A percentile compares a stretch with the other conserved stretches of the same genome.
Evolutionary conservation across 2,888 invertebrate genomes (phyloP).

Genomic region (Drosophila eohydei): DNA sequence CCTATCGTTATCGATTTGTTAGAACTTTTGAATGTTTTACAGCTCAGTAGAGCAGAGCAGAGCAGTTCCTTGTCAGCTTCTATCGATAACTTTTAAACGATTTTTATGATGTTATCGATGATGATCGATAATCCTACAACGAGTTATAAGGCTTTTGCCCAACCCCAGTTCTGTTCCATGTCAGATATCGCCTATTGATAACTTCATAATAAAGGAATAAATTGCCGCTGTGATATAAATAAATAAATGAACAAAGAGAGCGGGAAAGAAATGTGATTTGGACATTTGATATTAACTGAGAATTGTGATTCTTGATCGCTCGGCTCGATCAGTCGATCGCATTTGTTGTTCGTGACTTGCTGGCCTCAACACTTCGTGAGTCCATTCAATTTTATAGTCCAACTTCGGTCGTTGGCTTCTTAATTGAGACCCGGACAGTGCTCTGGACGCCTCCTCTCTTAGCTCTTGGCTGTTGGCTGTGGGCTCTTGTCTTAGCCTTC

Average conservation of each 20-base stretch:
- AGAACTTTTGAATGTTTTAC: neutral
- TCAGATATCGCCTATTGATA: neutral
- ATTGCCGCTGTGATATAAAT: neutral
- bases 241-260: neutral
- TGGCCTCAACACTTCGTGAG: slow-evolving; percentile 47
- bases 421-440: slow-evolving; percentile 34
- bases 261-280: slow-evolving; percentile 5
- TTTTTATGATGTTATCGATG: neutral
- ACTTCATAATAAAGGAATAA: neutral
- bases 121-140: neutral
- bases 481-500: slow-evolving; percentile 3
- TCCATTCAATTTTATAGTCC: slow-evolving; percentile 53
- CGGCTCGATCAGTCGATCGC: slow-evolving; percentile 14
- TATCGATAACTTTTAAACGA: neutral
- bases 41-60: too few species aligned
- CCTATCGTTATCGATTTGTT: neutral
- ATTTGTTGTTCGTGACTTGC: slow-evolving; percentile 44
- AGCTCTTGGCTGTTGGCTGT: neutral
- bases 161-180: too few species aligned
- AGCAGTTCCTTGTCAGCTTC: too few species aligned
- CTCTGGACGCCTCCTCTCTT: slow-evolving; percentile 9
- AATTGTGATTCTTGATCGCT: slow-evolving; percentile 41
- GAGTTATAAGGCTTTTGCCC: neutral
- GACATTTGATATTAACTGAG: slow-evolving; percentile 40
- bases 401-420: slow-evolving; percentile 57